A percentile compares a stretch with the other conserved stretches of the same genome.
These are phyloP conservation scores for Leptodactylus fallax DNA, from an alignment of 2,797 vertebrate genomes.

Conservation along the genomic window DNA sequence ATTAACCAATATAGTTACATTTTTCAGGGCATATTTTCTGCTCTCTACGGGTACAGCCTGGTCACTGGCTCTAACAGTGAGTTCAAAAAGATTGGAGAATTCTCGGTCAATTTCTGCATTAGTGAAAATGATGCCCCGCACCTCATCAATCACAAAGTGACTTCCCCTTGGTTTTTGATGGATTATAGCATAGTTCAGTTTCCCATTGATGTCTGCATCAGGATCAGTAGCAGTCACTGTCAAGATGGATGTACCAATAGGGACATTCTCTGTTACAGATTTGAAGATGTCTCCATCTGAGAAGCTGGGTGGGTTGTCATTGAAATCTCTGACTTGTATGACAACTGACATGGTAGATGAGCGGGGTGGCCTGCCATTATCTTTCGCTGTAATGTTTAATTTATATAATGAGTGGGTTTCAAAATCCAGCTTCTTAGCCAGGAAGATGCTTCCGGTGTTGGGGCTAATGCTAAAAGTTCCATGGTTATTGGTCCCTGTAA, in stretches of 20 bases:
- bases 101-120: constrained; percentile 91
- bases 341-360: constrained; percentile 92
- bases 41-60: constrained; percentile 92
- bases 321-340: constrained; percentile 94
- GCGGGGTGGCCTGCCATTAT: constrained; percentile 88
- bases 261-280: constrained; percentile 93
- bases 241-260: constrained; percentile 88
- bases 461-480: constrained; percentile 97
- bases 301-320: constrained; percentile 95
- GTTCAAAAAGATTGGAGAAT: constrained; percentile 93
- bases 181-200: constrained; percentile 89
- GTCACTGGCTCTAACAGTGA: constrained; percentile 93
- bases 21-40: constrained; percentile 91
- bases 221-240: constrained; percentile 91
- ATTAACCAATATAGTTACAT: constrained; percentile 93
- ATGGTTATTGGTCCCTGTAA: constrained; percentile 91
- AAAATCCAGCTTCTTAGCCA: constrained; percentile 93
- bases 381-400: constrained; percentile 93
- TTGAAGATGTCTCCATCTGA: constrained; percentile 93
- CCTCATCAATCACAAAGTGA: constrained; percentile 88
- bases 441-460: constrained; percentile 94
- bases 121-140: constrained; percentile 87
- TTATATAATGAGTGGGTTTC: constrained; percentile 94
- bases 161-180: constrained; percentile 91
- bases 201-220: constrained; percentile 94